Evolutionary conservation across 2,113 vertebrate genomes (phyloP).

Genomic region (Pleuronectes platessa): DNA sequence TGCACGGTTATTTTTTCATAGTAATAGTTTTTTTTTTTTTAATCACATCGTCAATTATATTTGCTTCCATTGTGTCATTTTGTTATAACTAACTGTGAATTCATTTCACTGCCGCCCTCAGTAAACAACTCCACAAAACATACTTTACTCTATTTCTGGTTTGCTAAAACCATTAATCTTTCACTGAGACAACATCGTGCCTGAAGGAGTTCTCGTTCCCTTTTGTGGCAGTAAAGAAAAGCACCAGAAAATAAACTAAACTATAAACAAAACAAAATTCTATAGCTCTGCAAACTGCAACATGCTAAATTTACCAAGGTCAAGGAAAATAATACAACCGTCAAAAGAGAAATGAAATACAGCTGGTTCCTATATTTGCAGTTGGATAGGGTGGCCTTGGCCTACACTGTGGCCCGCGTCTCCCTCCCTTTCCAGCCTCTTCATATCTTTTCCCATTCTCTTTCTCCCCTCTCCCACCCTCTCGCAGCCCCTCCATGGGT

Average conservation of each 20-base stretch:
- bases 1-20: no score
- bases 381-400: slow-evolving; percentile 58
- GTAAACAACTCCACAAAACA: slow-evolving; percentile 21
- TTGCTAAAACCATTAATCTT: slow-evolving; percentile 42
- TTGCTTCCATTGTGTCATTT: no score
- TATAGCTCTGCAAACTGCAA: slow-evolving; percentile 35
- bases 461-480: slow-evolving; percentile 41
- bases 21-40: no score
- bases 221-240: background rate
- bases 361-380: slow-evolving; percentile 71
- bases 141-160: slow-evolving; percentile 29
- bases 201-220: slow-evolving; percentile 16
- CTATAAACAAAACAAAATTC: slow-evolving; percentile 30
- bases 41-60: no score
- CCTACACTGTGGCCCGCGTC: slow-evolving; percentile 41
- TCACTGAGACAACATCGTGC: slow-evolving; percentile 36
- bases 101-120: background rate
- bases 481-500: slow-evolving; percentile 39
- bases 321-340: slow-evolving; percentile 27
- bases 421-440: slow-evolving; percentile 55
- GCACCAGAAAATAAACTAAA: background rate
- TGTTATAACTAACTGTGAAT: background rate
- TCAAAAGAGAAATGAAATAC: slow-evolving; percentile 54
- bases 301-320: slow-evolving; percentile 30
- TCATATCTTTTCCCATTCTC: slow-evolving; percentile 68